These are phyloP conservation scores for Catocala fraxini DNA, from an alignment of 2,888 invertebrate genomes.

Conservation along the genomic window DNA sequence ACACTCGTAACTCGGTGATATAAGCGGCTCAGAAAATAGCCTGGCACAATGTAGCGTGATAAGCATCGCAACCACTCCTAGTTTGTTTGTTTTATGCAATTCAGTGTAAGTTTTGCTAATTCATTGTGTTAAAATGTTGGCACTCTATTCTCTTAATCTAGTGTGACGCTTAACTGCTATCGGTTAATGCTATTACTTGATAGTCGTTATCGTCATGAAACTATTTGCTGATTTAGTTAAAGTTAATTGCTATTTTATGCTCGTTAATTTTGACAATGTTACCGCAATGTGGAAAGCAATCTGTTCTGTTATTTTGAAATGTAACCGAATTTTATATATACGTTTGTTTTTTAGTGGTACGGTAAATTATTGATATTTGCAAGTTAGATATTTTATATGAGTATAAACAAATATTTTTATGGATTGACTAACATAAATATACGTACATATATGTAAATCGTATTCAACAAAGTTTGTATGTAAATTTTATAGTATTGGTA, in stretches of 20 bases:
- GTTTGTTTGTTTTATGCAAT: conserved; percentile 72
- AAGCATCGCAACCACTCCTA: conserved; percentile 62
- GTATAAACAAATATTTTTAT: neutral
- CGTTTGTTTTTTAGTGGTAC: no score
- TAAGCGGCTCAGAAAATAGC: conserved; percentile 79
- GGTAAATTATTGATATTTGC: no score
- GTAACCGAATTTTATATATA: no score
- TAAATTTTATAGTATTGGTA: conserved; percentile 12
- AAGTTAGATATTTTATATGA: neutral
- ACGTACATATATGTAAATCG: neutral
- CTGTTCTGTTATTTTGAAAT: no score
- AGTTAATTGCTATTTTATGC: neutral
- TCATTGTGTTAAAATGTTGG: conserved; percentile 60
- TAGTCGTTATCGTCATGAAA: conserved; percentile 5
- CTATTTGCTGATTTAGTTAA: conserved; percentile 11
- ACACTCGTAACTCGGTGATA: conserved; percentile 77
- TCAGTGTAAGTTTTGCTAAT: conserved; percentile 64
- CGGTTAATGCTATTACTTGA: conserved; percentile 13
- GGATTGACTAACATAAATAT: no score
- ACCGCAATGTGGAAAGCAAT: no score
- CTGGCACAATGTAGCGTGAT: conserved; percentile 75
- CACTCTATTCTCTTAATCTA: conserved; percentile 64
- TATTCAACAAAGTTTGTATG: conserved; percentile 1
- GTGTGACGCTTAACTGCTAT: conserved; percentile 26
- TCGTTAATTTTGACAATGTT: no score